Evolutionary conservation across 2,888 invertebrate species (phyloP).

Genomic region (Allophyes oxyacanthae): DNA sequence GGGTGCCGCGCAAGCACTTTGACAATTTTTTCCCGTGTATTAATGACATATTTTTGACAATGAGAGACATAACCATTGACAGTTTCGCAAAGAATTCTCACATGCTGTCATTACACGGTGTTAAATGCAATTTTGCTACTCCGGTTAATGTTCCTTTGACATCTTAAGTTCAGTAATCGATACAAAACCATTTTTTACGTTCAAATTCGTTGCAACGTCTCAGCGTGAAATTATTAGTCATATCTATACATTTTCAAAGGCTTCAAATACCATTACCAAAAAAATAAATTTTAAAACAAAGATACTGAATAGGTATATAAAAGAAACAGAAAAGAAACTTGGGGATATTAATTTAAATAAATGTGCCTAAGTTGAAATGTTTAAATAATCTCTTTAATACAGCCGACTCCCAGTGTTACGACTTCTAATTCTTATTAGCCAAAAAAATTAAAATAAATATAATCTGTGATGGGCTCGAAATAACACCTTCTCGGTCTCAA

Average conservation of each 20-base stretch:
- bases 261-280: background rate
- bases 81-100: conserved; percentile 75
- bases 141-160: conserved; percentile 42
- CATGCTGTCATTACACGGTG: conserved; percentile 85
- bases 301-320: background rate
- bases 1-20: conserved; percentile 78
- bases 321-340: background rate
- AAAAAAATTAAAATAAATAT: conserved; percentile 70
- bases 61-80: conserved; percentile 85
- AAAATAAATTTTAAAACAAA: background rate
- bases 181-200: conserved; percentile 19
- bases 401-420: conserved; percentile 80
- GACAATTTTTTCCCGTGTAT: conserved; percentile 77
- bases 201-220: conserved; percentile 1
- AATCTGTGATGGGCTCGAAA: conserved; percentile 81
- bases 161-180: conserved; percentile 42
- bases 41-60: conserved; percentile 86
- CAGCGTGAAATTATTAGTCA: background rate
- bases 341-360: conserved; percentile 19
- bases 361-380: conserved; percentile 28
- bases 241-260: background rate
- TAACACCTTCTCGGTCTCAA: conserved; percentile 84
- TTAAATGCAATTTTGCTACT: conserved; percentile 74
- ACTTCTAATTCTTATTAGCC: conserved; percentile 64
- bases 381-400: conserved; percentile 67